phyloP scores from a whole-genome alignment of 2,888 invertebrate genomes.

The Zygogramma bicolorata region DNA sequence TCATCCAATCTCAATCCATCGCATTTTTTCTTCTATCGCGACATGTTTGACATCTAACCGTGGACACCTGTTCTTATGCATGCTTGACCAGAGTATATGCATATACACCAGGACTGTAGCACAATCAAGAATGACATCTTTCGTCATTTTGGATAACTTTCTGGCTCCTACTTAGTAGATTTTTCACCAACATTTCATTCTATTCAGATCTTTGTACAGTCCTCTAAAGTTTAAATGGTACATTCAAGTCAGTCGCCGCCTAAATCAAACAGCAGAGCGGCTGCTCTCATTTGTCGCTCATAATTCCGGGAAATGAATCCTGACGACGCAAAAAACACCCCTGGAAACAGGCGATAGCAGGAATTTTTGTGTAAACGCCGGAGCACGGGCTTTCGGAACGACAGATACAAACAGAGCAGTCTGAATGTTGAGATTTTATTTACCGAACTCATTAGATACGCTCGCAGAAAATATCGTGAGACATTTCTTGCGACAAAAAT shows the following conservation, averaged over 20 bases:
- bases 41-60: too few relatives aligned
- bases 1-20: too few relatives aligned
- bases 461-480: constrained; percentile 29
- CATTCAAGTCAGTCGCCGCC: background rate
- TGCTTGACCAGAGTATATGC: too few relatives aligned
- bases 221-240: too few relatives aligned
- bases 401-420: constrained; percentile 32
- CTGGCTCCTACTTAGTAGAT: too few relatives aligned
- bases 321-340: background rate
- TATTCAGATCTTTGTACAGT: too few relatives aligned
- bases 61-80: too few relatives aligned
- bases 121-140: too few relatives aligned
- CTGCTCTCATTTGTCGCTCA: background rate
- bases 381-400: constrained; percentile 5
- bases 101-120: too few relatives aligned
- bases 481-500: constrained; percentile 28
- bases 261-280: background rate
- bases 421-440: constrained; percentile 24
- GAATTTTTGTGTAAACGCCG: constrained; percentile 5
- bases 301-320: background rate
- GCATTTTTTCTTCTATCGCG: too few relatives aligned
- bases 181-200: too few relatives aligned
- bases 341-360: constrained; percentile 4
- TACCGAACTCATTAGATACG: constrained; percentile 30
- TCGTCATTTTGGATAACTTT: too few relatives aligned